Percentiles rank a stretch among this genome's conserved stretches.
Evolutionary conservation across 1,140 invertebrate genomes (phyloP).

Genomic region (Mycetomoellerius zeteki): DNA sequence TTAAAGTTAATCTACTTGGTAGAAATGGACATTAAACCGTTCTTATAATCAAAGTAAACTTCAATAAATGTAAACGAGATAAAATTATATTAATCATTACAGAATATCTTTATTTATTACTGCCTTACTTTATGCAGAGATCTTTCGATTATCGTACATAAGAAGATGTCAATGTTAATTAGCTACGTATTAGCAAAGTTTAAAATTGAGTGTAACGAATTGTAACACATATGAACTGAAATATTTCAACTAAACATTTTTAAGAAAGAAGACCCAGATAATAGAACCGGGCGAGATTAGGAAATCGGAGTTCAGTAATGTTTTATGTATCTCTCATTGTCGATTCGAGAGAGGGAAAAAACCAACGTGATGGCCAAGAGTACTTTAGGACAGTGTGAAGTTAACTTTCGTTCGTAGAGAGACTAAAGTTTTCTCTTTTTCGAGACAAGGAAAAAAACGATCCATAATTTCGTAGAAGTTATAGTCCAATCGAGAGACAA

Average conservation of each 20-base stretch:
- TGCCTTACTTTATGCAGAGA: neutral
- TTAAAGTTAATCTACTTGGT: no score
- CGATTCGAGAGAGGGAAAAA: slow-evolving; percentile 45
- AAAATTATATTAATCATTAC: neutral
- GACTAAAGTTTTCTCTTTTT: slow-evolving; percentile 50
- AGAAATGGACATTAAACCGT: no score
- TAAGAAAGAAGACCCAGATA: slow-evolving; percentile 1
- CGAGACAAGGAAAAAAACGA: slow-evolving; percentile 37
- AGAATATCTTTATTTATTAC: neutral
- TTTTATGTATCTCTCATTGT: slow-evolving; percentile 58
- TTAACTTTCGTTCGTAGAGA: slow-evolving; percentile 38
- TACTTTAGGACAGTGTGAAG: slow-evolving; percentile 42
- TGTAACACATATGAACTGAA: neutral
- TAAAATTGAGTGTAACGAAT: slow-evolving; percentile 21
- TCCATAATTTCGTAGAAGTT: slow-evolving; percentile 44
- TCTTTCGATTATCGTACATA: neutral
- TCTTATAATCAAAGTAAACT: neutral
- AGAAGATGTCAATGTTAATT: neutral
- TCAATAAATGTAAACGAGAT: neutral
- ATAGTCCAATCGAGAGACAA: slow-evolving; percentile 43
- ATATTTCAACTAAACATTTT: neutral
- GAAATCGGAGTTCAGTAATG: slow-evolving; percentile 32
- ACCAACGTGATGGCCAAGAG: slow-evolving; percentile 29
- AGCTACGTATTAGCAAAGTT: neutral
- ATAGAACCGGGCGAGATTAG: slow-evolving; percentile 30